These are phyloP conservation scores for Pangasius krempfi DNA, from an alignment of 2,797 vertebrate species.

Conservation along the genomic window DNA sequence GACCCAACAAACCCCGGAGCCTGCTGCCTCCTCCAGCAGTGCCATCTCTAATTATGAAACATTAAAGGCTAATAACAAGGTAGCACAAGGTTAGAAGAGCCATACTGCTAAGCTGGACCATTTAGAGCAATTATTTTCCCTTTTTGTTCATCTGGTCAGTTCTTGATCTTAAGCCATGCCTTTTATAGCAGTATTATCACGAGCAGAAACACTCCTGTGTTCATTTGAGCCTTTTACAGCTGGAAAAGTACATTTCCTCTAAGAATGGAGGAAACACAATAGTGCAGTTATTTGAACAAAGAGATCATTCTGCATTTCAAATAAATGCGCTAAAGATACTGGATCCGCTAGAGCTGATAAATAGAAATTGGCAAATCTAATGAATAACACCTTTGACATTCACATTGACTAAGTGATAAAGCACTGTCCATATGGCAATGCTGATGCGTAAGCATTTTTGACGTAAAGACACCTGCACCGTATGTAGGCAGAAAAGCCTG, in stretches of 20 bases:
- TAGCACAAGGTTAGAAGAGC: slow-evolving; percentile 74
- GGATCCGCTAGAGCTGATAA: slow-evolving; percentile 37
- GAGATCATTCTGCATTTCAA: neutral
- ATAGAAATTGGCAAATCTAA: slow-evolving; percentile 56
- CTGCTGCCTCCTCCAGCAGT: slow-evolving; percentile 73
- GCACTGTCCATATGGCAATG: slow-evolving; percentile 56
- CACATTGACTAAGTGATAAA: slow-evolving; percentile 58
- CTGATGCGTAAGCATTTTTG: slow-evolving; percentile 58
- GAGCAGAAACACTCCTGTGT: neutral
- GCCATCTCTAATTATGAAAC: slow-evolving; percentile 78
- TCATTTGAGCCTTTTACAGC: neutral
- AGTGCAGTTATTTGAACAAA: slow-evolving; percentile 12
- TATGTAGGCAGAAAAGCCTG: slow-evolving; percentile 53
- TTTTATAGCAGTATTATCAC: slow-evolving; percentile 26
- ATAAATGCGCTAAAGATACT: slow-evolving; percentile 23
- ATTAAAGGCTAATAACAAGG: slow-evolving; percentile 79
- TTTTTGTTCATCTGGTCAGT: slow-evolving; percentile 46
- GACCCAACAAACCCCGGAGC: slow-evolving; percentile 72
- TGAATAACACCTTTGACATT: slow-evolving; percentile 51
- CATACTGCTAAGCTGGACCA: slow-evolving; percentile 66
- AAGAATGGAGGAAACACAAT: slow-evolving; percentile 15
- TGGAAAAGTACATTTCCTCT: slow-evolving; percentile 27
- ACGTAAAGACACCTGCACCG: slow-evolving; percentile 56
- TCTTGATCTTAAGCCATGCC: slow-evolving; percentile 25
- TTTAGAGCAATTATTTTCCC: slow-evolving; percentile 59